Conservation (phyloP, 37 sponge, comb jelly and placozoan species). For the Hexactinellida sp. region DNA sequence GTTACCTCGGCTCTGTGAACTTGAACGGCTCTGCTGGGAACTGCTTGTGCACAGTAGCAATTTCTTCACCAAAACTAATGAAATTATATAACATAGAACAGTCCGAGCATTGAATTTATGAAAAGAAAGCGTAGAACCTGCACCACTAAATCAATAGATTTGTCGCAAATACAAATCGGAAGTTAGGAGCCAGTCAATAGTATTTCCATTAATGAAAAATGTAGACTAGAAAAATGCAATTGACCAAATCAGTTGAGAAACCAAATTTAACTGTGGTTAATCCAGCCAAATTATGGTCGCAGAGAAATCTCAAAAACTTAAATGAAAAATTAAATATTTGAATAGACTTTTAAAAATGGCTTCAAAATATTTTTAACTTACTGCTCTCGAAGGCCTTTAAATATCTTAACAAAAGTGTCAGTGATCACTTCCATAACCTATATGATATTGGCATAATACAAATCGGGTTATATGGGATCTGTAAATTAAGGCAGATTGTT, state of each 20-base stretch:
- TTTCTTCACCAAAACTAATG: conserved; percentile 71
- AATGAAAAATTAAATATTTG: background rate
- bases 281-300: background rate
- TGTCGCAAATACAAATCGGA: background rate
- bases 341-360: background rate
- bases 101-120: background rate
- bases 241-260: background rate
- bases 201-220: background rate
- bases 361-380: conserved; percentile 28
- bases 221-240: background rate
- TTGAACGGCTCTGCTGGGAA: conserved; percentile 94
- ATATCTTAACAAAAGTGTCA: conserved; percentile 72
- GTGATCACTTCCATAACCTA: conserved; percentile 85
- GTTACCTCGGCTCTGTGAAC: conserved; percentile 86
- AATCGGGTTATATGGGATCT: no score
- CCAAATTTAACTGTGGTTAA: background rate
- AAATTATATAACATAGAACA: background rate
- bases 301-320: background rate
- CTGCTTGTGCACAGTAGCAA: conserved; percentile 74
- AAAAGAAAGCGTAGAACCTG: background rate
- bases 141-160: background rate
- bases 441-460: no score
- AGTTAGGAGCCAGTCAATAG: background rate
- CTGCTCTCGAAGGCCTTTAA: conserved; percentile 81
- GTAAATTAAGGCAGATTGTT: no score